Base-by-base conservation (phyloP, 2,797 vertebrate genomes). In the Periophthalmus magnuspinnatus region DNA sequence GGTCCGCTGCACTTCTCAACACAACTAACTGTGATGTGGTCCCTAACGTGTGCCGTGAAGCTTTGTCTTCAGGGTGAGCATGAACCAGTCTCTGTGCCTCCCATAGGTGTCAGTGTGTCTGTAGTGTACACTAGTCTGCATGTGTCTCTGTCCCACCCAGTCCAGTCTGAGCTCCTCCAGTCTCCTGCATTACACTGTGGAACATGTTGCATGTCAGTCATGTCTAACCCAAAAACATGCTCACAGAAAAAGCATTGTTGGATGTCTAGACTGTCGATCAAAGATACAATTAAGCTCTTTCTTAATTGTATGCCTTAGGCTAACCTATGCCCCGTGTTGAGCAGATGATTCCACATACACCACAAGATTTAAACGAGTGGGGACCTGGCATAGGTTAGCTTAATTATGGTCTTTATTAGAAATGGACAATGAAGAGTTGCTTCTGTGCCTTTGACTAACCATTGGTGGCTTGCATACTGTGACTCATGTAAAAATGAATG, bases 271-370 rank as follows among this genome's bases (percentile, higher is more conserved):
- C 77, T 80, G 72, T 84, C 71, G 70, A 67, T 64, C 74, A 48
- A 61, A 81, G 79, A 83, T 88, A 88, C 85, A 89, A 88, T 89
- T 90, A 88, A 89, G 87, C 68, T 68, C 16, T 73, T 74, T 77
- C 83, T 89, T 90, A 89, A 91, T 90, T 91, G 89, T 88, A 91
- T 86, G 68, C 57, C 80, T 89, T 90, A 88, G 88, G 88, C 85
- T 91, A 90, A 88, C 81, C 82, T 84, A 84, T 86, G 85, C 80
- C 86, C 68, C 73, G 82, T 77, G 82, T 84, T 77, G 84, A 84
- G 67, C 34, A 72, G 77, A 77, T 76, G 77, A 86, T 76, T 65
- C 81, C 75, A 71, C 57, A 73, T 55, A 71, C 33, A 32, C 65
- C 68, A 75, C 22, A 22, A 66, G 38, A 70, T 67, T 81, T 73